Evolutionary conservation across 2,113 vertebrate genomes (phyloP).

Genomic region (Phrynosoma blainvillii): DNA sequence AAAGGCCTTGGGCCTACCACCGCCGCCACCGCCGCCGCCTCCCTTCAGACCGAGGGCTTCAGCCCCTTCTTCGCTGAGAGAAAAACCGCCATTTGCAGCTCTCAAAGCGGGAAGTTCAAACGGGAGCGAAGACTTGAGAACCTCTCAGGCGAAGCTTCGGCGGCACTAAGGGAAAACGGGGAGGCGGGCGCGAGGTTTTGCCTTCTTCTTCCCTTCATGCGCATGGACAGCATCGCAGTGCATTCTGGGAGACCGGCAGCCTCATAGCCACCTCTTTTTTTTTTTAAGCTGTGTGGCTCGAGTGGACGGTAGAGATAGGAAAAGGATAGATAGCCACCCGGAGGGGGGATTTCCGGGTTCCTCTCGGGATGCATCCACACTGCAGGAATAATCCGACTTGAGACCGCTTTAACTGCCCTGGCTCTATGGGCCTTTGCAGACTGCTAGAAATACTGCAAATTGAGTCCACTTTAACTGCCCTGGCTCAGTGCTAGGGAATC

Average conservation of each 20-base stretch:
- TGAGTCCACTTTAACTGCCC: too few species aligned
- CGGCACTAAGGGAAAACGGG: not conserved
- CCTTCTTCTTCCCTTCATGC: not conserved
- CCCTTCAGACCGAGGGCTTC: not conserved
- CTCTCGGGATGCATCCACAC: too few species aligned
- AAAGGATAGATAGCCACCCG: too few species aligned
- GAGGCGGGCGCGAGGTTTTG: not conserved
- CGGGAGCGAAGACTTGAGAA: fast-evolving
- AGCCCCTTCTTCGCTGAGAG: too few species aligned
- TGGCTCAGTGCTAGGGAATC: too few species aligned
- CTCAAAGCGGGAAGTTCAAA: not conserved
- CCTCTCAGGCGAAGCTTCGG: not conserved
- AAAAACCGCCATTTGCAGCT: not conserved
- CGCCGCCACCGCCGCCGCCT: not conserved
- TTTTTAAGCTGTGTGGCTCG: too few species aligned
- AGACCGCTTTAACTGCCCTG: too few species aligned
- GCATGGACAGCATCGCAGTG: slow-evolving; percentile 24
- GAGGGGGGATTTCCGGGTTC: not conserved
- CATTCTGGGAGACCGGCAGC: slow-evolving; percentile 35
- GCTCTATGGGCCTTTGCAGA: too few species aligned
- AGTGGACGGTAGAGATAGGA: too few species aligned
- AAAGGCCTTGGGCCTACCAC: not conserved
- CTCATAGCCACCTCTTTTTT: too few species aligned
- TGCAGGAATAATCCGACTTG: too few species aligned
- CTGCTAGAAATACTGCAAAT: too few species aligned